A percentile compares a stretch with the other conserved stretches of the same genome.
phyloP scores from a whole-genome alignment of 2,888 invertebrate species.

The Girardia tigrina region DNA sequence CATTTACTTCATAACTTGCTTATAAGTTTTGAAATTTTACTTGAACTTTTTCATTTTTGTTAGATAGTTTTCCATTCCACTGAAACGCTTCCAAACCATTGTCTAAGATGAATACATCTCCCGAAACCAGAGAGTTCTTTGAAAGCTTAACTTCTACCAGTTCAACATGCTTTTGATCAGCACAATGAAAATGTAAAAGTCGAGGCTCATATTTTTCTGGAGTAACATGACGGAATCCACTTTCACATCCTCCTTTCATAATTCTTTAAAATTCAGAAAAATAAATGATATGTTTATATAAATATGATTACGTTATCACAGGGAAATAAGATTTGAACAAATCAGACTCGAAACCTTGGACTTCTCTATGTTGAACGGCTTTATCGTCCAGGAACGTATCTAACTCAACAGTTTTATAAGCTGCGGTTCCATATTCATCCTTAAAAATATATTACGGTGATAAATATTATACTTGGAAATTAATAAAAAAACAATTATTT shows the following conservation, averaged over 20 bases:
- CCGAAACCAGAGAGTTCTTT: slow-evolving; percentile 39
- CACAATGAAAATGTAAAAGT: slow-evolving; percentile 34
- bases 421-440: slow-evolving; percentile 50
- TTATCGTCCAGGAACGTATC: slow-evolving; percentile 46
- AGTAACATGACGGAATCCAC: slow-evolving; percentile 38
- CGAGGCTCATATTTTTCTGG: slow-evolving; percentile 37
- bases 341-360: slow-evolving; percentile 45
- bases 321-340: slow-evolving; percentile 46
- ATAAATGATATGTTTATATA: not conserved
- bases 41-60: slow-evolving; percentile 46
- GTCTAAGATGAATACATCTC: slow-evolving; percentile 48
- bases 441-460: slow-evolving; percentile 37
- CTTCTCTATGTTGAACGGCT: slow-evolving; percentile 48
- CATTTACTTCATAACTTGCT: not conserved
- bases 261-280: slow-evolving; percentile 30
- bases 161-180: slow-evolving; percentile 28
- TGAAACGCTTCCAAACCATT: slow-evolving; percentile 42
- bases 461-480: too few species aligned
- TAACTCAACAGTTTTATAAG: slow-evolving; percentile 50
- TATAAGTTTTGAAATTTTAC: slow-evolving; percentile 35
- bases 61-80: slow-evolving; percentile 45
- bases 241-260: slow-evolving; percentile 38
- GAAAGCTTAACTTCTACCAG: slow-evolving; percentile 36
- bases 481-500: too few species aligned
- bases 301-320: slow-evolving; percentile 36